Evolutionary conservation across 2,888 invertebrate species (phyloP).

Genomic region (Pemphredon lugubris): DNA sequence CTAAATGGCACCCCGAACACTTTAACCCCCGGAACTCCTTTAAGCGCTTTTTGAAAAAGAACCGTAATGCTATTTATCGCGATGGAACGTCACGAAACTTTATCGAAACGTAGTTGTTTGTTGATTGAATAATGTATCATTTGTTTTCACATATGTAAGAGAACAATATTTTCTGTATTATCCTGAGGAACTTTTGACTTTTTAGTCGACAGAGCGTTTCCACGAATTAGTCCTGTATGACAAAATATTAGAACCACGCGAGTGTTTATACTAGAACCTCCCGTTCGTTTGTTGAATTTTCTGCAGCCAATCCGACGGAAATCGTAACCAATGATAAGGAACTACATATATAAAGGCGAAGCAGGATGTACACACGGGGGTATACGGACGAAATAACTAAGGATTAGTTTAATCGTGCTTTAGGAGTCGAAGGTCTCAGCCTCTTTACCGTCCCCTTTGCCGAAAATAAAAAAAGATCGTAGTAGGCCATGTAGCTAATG

Average conservation of each 20-base stretch:
- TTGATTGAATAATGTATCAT: too few relatives aligned
- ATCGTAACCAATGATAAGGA: conserved; percentile 76
- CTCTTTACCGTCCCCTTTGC: conserved; percentile 47
- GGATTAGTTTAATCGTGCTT: conserved; percentile 78
- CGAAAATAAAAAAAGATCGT: conserved; percentile 31
- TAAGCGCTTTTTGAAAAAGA: conserved; percentile 34
- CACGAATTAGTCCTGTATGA: too few relatives aligned
- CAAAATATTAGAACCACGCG: too few relatives aligned
- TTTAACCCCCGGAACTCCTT: conserved; percentile 51
- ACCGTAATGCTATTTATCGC: conserved; percentile 6
- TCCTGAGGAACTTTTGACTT: too few relatives aligned
- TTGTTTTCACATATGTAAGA: too few relatives aligned
- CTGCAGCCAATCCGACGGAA: conserved; percentile 66
- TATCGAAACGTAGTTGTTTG: too few relatives aligned
- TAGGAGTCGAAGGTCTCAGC: conserved; percentile 67
- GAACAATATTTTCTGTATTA: too few relatives aligned
- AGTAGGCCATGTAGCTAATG: neutral
- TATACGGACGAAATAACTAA: conserved; percentile 74
- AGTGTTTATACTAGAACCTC: too few relatives aligned
- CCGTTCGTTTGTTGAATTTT: conserved; percentile 48
- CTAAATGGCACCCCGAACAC: conserved; percentile 75
- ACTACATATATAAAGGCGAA: conserved; percentile 46
- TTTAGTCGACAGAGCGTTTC: too few relatives aligned
- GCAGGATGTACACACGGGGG: conserved; percentile 48
- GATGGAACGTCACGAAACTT: too few relatives aligned